Conservation (phyloP, 2,888 invertebrate genomes). For the Allophyes oxyacanthae region DNA sequence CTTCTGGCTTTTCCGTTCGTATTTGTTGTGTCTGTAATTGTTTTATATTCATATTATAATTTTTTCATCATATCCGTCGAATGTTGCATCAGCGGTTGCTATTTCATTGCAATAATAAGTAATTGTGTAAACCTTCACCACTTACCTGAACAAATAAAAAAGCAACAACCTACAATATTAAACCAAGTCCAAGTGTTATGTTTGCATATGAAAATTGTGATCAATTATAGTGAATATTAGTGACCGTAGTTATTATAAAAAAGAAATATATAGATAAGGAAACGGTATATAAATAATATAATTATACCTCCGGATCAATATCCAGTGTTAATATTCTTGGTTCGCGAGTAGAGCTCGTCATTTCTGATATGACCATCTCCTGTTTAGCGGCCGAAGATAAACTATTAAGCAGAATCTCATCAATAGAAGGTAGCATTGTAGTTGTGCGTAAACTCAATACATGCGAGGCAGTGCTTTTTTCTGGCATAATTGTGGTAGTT, state of each 20-base stretch:
- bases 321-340: conserved; percentile 90
- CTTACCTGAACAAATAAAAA: conserved; percentile 69
- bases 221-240: conserved; percentile 47
- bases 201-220: conserved; percentile 53
- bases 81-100: conserved; percentile 20
- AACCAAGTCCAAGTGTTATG: conserved; percentile 55
- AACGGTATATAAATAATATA: conserved; percentile 72
- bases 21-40: conserved; percentile 88
- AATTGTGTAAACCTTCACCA: conserved; percentile 69
- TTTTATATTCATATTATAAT: conserved; percentile 53
- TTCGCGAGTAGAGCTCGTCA: conserved; percentile 86
- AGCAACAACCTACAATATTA: conserved; percentile 48
- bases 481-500: conserved; percentile 84
- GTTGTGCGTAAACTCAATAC: conserved; percentile 88
- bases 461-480: conserved; percentile 89
- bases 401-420: conserved; percentile 90
- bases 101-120: conserved; percentile 25
- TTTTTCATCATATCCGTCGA: conserved; percentile 13
- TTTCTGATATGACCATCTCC: conserved; percentile 88
- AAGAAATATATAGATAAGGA: conserved; percentile 61
- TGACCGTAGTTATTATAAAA: conserved; percentile 51
- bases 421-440: conserved; percentile 90
- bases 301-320: conserved; percentile 90
- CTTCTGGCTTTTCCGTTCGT: conserved; percentile 84
- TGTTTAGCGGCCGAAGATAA: conserved; percentile 90